Conservation (phyloP, 2,797 vertebrate genomes). For the Micromesistius poutassou region DNA sequence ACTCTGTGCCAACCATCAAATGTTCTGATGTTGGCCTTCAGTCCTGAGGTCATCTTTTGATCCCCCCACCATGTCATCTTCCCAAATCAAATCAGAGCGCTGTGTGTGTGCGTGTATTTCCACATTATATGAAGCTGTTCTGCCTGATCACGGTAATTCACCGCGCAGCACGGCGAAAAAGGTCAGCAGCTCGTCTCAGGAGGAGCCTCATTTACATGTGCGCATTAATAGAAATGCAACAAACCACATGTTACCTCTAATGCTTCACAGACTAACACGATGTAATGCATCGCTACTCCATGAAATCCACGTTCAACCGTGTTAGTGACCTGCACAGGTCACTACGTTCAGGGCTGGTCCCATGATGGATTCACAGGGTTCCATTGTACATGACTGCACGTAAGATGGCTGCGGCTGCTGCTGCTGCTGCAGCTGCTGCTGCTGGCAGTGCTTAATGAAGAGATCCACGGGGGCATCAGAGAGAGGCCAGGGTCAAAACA, state of each 20-base stretch:
- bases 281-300: background rate
- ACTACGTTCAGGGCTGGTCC: background rate
- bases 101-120: conserved; percentile 9
- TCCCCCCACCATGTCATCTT: conserved; percentile 60
- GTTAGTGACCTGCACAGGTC: background rate
- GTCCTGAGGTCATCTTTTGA: conserved; percentile 63
- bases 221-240: background rate
- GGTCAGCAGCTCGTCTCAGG: conserved; percentile 12
- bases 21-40: conserved; percentile 60
- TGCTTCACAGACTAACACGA: background rate
- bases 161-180: conserved; percentile 18
- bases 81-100: conserved; percentile 46
- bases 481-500: conserved; percentile 17
- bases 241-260: background rate
- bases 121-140: conserved; percentile 30
- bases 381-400: background rate
- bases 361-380: background rate
- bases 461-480: conserved; percentile 11
- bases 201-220: conserved; percentile 8
- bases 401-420: background rate
- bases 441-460: conserved; percentile 6
- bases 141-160: conserved; percentile 33
- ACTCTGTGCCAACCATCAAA: conserved; percentile 56
- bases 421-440: background rate
- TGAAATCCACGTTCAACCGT: background rate